Base-by-base conservation (phyloP, 2,888 invertebrate genomes). In the Halocaridina rubra region DNA sequence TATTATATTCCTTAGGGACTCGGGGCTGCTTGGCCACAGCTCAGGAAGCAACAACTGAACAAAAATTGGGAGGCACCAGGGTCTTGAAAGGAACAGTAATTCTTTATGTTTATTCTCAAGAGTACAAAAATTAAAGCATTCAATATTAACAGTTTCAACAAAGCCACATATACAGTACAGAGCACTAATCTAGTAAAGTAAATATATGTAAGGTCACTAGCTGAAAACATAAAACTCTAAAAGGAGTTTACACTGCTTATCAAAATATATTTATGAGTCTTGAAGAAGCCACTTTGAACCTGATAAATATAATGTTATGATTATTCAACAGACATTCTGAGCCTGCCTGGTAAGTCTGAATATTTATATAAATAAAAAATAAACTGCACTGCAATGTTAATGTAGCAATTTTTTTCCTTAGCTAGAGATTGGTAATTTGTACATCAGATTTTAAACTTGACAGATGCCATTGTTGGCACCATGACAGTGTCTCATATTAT, bases 121-220 rank as follows among this genome's bases (percentile, higher is more conserved):
- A 61, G 61, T 77, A 77, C 32, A 77, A 77, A n/a, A 77, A 77
- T 77, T 77, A 77, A 61, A 77, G 32, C 61, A 77, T 61, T 61
- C 61, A 61, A 30, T 76, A 30, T 76, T 61, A 77, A 77, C 76
- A 77, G 59, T 77, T 61, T 46, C 16, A 61, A 77, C 32, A 77
- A 77, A 77, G 76, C 76, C 32, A 61, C 53, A 57, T 61, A 77
- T 32, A 77, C 30, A 61, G 32, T 32, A 61, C 69, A 30, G 10
- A 39, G 27, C 27, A 46, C 53, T 27, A 46, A 39, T 74, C 53
- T 74, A 16, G 10, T n/a, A n/a, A n/a, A n/a, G n/a, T n/a, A n/a
- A 74, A n/a, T 24, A 46, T 39, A 10, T 33, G 24, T 46, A 46
- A 0, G 2, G 24, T n/a, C 19, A 33, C 13, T n/a, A 33, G 13